Base-by-base conservation (phyloP, 2,888 invertebrate genomes). In the Leucophenga maculata region DNA sequence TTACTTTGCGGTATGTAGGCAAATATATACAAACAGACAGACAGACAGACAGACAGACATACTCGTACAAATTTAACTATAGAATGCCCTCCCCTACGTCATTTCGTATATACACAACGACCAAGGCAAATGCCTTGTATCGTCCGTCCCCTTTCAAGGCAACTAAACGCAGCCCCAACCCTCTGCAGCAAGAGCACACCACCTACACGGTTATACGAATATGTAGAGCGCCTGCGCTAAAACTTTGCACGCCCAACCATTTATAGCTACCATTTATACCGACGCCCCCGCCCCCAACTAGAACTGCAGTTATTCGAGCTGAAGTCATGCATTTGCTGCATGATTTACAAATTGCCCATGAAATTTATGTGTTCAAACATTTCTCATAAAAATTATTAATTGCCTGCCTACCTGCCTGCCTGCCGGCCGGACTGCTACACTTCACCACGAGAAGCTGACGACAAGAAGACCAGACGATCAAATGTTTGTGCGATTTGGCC, bases 281-380 rank as follows among this genome's bases (percentile, higher is more conserved):
- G 52, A 39, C 26, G 32, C 46, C 62, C 18, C 20, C 39, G 14
- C 13, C 50, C 20, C 22, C 13, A 48, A 14, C 55, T 18, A 1
- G 2, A 13, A 46, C 46, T 4, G 26, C 18, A 50, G 54, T 48
- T 39, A 26, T 67, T 52, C 32, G 18, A 32, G 16, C 54, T 8
- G 16, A 3, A 31, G n/a, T 11, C 62, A 64, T 64, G 46, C 62
- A 64, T 48, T 48, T 68, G 32, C 66, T 69, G 73, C 67, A 74
- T 62, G 72, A 72, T 73, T 75, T 75, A 74, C 78, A 81, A 85
- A 86, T 85, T 86, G 78, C 78, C 86, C 85, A 83, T 86, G 84
- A 86, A 86, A 86, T 83, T 79, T 81, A 72, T 75, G 77, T 70
- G 76, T 76, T 67, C 70, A 72, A 76, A 76, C 75, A 76, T 72